Evolutionary conservation across 2,888 invertebrate genomes (phyloP).

Genomic region (Mesoligia furuncula): DNA sequence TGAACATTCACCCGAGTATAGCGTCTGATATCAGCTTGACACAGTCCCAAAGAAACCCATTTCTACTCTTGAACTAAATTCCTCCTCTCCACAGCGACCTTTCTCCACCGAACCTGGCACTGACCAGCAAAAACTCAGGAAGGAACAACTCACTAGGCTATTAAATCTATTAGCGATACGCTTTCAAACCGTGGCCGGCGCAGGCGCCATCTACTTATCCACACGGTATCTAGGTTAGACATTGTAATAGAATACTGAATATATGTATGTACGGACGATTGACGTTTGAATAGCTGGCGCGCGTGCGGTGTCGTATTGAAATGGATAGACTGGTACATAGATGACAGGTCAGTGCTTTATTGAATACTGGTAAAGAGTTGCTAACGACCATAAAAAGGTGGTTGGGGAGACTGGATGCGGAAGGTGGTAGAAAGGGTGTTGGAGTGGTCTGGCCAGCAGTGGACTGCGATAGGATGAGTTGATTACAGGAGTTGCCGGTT

Average conservation of each 20-base stretch:
- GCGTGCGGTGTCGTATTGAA: constrained; percentile 32
- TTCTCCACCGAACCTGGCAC: background rate
- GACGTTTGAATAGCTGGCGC: constrained; percentile 56
- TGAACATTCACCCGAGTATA: background rate
- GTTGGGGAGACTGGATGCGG: background rate
- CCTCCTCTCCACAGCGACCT: background rate
- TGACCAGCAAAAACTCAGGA: constrained; percentile 11
- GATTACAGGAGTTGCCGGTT: background rate
- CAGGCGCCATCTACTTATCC: constrained; percentile 41
- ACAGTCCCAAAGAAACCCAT: no score
- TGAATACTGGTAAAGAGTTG: background rate
- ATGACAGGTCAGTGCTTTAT: background rate
- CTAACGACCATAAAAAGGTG: background rate
- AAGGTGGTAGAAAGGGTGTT: background rate
- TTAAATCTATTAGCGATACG: constrained; percentile 28
- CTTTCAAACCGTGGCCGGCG: constrained; percentile 22
- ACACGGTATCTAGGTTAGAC: constrained; percentile 51
- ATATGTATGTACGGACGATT: constrained; percentile 32
- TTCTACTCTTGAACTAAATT: background rate
- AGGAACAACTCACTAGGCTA: constrained; percentile 20
- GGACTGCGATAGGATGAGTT: background rate
- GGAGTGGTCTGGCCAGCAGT: background rate
- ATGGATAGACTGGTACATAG: constrained; percentile 21
- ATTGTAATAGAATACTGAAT: constrained; percentile 57
- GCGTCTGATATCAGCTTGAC: background rate